Base-by-base conservation (phyloP, 1,140 invertebrate species). In the Amphibalanus amphitrite region DNA sequence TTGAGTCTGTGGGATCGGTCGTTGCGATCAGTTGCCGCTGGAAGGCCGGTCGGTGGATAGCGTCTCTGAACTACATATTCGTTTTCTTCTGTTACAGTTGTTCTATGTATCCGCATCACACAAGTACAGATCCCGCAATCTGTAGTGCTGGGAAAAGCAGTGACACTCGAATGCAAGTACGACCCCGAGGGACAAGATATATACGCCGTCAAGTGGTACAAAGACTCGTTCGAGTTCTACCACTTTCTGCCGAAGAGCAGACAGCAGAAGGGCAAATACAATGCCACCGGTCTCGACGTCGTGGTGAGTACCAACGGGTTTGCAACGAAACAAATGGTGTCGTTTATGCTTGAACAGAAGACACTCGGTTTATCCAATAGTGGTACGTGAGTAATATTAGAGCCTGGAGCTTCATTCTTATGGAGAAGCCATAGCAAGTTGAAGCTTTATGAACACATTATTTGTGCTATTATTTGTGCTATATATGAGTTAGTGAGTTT, bases 131-230 rank as follows among this genome's bases (percentile, higher is more conserved):
- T 67, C 10, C 65, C 65, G 0, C 3, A 13, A 15, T 67, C n/a
- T 3, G 8, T 67, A 3, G 65, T 67, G n/a, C 8, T 10, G 28
- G 65, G n/a, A 6, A 8, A 10, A 3, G 65, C 26, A 8, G 28
- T 67, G 3, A 67, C 65, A 6, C 23, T 67, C 4, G 3, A 17
- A 3, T 67, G 65, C 20, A 28, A 67, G 8, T 67, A 28, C 20
- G 65, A 67, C 65, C 6, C 65, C n/a, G 26, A 67, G 65, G 65
- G 65, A 10, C 4, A 26, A 10, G 65, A 67, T 10, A 67, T 67
- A 26, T 67, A 67, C 65, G 65, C 28, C 26, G 65, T 67, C 65
- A 67, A 67, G n/a, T 67, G 65, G 65, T 67, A 67, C 65, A 67
- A 67, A 25, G 65, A 67, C 65, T 0, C 6, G 4, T 26, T 20